Evolutionary conservation across 2,888 invertebrate genomes (phyloP).

Genomic region (Agonopterix heracliana): DNA sequence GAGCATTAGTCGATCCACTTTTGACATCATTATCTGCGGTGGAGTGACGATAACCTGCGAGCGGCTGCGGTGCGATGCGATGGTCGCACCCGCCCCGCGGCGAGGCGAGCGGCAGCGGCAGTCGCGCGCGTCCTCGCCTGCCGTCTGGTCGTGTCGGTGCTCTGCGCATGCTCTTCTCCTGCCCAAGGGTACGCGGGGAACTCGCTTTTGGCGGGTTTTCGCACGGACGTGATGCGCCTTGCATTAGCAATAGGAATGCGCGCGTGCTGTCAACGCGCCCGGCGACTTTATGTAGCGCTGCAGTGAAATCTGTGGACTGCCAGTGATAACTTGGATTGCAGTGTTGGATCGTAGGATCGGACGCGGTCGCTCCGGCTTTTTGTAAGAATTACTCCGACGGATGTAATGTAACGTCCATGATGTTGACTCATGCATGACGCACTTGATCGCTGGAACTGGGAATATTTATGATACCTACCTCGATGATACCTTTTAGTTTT

Average conservation of each 20-base stretch:
- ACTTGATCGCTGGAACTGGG: conserved; percentile 68
- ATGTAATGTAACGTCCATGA: conserved; percentile 59
- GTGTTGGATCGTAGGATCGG: conserved; percentile 68
- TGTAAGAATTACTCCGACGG: conserved; percentile 62
- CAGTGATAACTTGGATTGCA: conserved; percentile 71
- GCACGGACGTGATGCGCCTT: conserved; percentile 57
- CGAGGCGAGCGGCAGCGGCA: conserved; percentile 33
- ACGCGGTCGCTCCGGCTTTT: conserved; percentile 47
- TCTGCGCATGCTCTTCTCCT: conserved; percentile 26
- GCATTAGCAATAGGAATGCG: conserved; percentile 58
- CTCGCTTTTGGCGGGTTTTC: conserved; percentile 71
- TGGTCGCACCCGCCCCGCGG: conserved; percentile 59
- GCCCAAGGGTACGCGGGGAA: conserved; percentile 44
- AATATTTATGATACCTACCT: conserved; percentile 39
- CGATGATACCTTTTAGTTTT: too few relatives aligned
- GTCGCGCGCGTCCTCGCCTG: conserved; percentile 60
- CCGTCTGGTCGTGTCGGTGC: conserved; percentile 42
- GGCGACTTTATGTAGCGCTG: conserved; percentile 29
- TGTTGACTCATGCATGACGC: conserved; percentile 73
- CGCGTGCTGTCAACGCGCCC: conserved; percentile 46
- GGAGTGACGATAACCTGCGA: conserved; percentile 72
- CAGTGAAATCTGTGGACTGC: conserved; percentile 60
- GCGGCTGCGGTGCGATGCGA: conserved; percentile 32
- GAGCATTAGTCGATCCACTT: conserved; percentile 75
- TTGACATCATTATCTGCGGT: conserved; percentile 75